Conservation (phyloP, 2,888 invertebrate genomes). For the Ichneumoninae sp. region DNA sequence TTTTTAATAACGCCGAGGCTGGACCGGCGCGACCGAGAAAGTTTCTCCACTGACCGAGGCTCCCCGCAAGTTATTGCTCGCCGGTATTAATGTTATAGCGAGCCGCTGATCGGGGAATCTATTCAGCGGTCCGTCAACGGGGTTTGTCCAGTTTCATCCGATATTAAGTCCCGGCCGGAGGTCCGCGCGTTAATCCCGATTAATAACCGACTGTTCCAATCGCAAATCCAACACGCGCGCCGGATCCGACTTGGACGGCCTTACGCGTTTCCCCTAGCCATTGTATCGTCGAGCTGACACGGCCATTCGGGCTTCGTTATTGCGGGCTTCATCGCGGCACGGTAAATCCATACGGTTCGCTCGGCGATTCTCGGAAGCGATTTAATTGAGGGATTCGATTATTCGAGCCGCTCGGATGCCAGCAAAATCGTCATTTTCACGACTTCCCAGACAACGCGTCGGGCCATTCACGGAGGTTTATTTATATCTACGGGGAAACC, state of each 20-base stretch:
- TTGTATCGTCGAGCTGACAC: background rate
- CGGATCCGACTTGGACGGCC: background rate
- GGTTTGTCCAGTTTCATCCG: background rate
- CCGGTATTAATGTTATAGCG: background rate
- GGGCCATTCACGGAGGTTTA: background rate
- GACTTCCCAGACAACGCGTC: background rate
- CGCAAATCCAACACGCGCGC: slow-evolving; percentile 11
- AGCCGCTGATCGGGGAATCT: background rate
- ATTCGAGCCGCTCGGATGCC: slow-evolving; percentile 25
- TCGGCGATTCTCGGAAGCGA: background rate
- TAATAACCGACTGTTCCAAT: slow-evolving; percentile 32
- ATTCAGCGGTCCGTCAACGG: background rate
- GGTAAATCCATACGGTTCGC: background rate
- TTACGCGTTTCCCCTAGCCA: background rate
- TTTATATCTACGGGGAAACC: background rate
- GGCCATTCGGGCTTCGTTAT: slow-evolving; percentile 12
- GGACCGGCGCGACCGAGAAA: background rate
- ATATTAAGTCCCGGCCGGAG: background rate
- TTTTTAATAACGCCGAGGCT: background rate
- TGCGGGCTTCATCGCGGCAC: slow-evolving; percentile 29
- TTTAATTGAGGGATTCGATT: slow-evolving; percentile 65
- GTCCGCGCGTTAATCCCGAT: slow-evolving; percentile 20
- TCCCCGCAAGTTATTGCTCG: background rate
- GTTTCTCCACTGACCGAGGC: background rate
- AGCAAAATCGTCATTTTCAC: background rate